phyloP scores from a whole-genome alignment of 1,140 invertebrate genomes.

The Argopecten irradians region DNA sequence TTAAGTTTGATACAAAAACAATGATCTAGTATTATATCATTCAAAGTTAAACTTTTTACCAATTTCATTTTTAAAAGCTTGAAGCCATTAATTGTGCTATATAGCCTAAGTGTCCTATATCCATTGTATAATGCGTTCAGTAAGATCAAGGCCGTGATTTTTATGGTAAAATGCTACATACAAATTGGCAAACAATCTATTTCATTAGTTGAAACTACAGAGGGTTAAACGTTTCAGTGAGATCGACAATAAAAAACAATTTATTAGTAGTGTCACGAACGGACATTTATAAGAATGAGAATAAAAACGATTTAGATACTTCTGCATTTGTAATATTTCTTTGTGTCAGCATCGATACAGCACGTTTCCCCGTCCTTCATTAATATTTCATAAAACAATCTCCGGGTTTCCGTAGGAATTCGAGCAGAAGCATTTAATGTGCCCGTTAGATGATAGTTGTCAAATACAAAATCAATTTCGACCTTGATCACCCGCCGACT shows the following conservation, averaged over 20 bases:
- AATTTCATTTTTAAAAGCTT: too few species aligned
- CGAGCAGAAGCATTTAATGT: not conserved
- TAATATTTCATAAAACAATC: constrained; percentile 5
- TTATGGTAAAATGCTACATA: too few species aligned
- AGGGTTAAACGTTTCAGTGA: not conserved
- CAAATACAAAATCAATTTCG: constrained; percentile 17
- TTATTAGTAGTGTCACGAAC: not conserved
- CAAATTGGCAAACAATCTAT: not conserved
- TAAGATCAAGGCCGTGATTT: too few species aligned
- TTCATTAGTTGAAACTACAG: not conserved
- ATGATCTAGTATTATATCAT: too few species aligned
- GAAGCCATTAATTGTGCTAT: too few species aligned
- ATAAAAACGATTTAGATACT: not conserved
- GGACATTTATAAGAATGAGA: not conserved
- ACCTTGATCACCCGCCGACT: not conserved
- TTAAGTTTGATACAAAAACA: too few species aligned
- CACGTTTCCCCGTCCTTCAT: not conserved
- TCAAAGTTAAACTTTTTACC: too few species aligned
- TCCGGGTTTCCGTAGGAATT: constrained; percentile 4
- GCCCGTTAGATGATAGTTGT: not conserved
- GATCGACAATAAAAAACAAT: not conserved
- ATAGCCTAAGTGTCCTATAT: too few species aligned
- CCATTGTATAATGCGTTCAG: too few species aligned
- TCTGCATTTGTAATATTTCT: not conserved
- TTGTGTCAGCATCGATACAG: not conserved